Evolutionary conservation across 2,888 invertebrate species (phyloP), one percentile per base, ranked within the genome.

Genomic region (Zhengitettix transpicula): DNA sequence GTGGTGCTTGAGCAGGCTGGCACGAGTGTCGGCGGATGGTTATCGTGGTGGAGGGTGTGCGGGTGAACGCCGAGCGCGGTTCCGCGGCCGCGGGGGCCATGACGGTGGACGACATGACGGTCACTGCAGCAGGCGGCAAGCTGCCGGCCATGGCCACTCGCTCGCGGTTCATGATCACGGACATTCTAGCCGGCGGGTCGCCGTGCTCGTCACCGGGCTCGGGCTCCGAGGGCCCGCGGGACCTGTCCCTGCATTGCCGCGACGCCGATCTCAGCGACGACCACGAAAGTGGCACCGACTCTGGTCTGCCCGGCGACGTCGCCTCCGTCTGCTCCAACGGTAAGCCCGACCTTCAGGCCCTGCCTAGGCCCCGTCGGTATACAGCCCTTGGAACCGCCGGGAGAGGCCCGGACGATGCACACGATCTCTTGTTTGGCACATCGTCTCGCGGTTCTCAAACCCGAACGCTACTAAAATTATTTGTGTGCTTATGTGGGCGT

Each of bases 131-230:
- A 16, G 17, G 53, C 53, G 73, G 71, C 71, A 71, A 71, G 69
- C 58, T 52, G 52, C 56, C 41, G 41, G 40, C 17, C 52, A 41
- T 42, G 42, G 40, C 53, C 15, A 56, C 58, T 17, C 61, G 60
- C 57, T 88, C 89, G 63, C 77, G 89, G 66, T 91, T 91, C 76
- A 90, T 91, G 89, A 91, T 91, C 76, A 90, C 89, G 67, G 91
- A 91, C 73, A 91, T 91, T 69, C 78, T 91, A 66, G 83, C 82
- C 58, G 81, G 81, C 57, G 78, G 77, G 74, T 67, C 74, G 71
- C 65, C 75, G 72, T 68, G 76, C 74, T 71, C 71, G 71, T 74
- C 70, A 77, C 69, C 68, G 72, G 69, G 71, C 77, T 70, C 80
- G 71, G 66, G 78, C 70, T 74, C 79, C 70, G 69, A 69, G 68